Evolutionary conservation across 2,888 invertebrate genomes (phyloP), one percentile per base, ranked within the genome.

Genomic region (Volucella bombylans): DNA sequence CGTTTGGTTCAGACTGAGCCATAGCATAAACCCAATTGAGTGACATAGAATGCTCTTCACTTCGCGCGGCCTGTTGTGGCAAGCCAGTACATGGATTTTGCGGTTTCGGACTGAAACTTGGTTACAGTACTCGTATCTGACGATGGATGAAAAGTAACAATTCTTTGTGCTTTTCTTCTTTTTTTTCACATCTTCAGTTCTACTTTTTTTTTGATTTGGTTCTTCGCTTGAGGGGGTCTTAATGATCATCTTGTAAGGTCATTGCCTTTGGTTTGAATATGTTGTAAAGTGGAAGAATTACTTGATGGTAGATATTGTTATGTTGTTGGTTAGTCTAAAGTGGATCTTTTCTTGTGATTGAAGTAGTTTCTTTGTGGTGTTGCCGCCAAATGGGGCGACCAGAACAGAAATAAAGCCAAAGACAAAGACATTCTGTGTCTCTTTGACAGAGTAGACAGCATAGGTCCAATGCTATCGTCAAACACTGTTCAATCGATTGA

Each of bases 241-340:
- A 79, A 74, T 74, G 74, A 67, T 65, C 69, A 67, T 74, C 82
- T 73, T 69, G 65, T 73, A 68, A 47, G 78, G 82, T 78, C 79
- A 83, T 83, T 83, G 79, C 65, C 79, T 69, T 79, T 52, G 10
- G 41, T 68, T 45, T 64, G 64, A 72, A 67, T 52, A 14, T 52
- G 38, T 68, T 57, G 23, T 18, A 62, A 55, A 82, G 68, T 73
- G 62, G 52, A 15, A 52, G 61, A 68, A 11, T n/a, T 23, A 12
- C 38, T 38, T 10, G n/a, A 38, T 31, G 1, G 38, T 12, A 9
- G 23, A 6, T 31, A 31, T 6, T 39, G 12, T 54, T 11, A 45
- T 57, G 69, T 39, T 55, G 47, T 65, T 55, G 38, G 49, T 31
- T 55, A 55, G 31, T 31, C 31, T 31, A 31, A 31, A 31, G 31